Evolutionary conservation across 2,113 vertebrate species (phyloP).

Genomic region (Ascaphus truei): DNA sequence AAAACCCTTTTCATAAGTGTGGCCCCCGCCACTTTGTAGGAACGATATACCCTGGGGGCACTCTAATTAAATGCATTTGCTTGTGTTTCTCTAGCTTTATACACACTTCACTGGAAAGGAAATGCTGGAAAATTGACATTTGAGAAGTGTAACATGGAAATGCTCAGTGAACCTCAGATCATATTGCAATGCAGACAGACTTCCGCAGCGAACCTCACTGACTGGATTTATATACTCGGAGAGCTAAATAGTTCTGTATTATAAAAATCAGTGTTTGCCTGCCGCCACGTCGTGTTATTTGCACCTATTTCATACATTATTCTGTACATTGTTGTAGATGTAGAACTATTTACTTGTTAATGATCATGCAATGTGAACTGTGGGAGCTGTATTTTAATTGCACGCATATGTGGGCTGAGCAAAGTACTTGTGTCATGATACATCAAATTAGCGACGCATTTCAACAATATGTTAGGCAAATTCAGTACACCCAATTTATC

Average conservation of each 20-base stretch:
- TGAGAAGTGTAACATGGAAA: constrained; percentile 24
- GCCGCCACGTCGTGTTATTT: neutral
- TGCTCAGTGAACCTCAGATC: constrained; percentile 30
- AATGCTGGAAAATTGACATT: constrained; percentile 31
- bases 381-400: neutral
- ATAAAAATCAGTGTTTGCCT: neutral
- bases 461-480: neutral
- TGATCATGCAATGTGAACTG: neutral
- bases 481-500: neutral
- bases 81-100: constrained; percentile 21
- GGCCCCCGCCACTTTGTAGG: neutral
- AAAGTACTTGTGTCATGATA: neutral
- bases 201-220: neutral
- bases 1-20: constrained; percentile 2
- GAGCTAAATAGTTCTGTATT: constrained; percentile 6
- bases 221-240: neutral
- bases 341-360: constrained; percentile 12
- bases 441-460: neutral
- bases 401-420: neutral
- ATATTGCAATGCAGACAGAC: constrained; percentile 6
- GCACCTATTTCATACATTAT: constrained; percentile 1
- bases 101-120: constrained; percentile 28
- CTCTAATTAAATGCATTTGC: constrained; percentile 30
- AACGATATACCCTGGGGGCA: constrained; percentile 12
- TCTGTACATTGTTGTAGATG: neutral